A percentile compares a stretch with the other conserved stretches of the same genome.
phyloP scores from a whole-genome alignment of 1,140 invertebrate species.

The Micrasema minimum region DNA sequence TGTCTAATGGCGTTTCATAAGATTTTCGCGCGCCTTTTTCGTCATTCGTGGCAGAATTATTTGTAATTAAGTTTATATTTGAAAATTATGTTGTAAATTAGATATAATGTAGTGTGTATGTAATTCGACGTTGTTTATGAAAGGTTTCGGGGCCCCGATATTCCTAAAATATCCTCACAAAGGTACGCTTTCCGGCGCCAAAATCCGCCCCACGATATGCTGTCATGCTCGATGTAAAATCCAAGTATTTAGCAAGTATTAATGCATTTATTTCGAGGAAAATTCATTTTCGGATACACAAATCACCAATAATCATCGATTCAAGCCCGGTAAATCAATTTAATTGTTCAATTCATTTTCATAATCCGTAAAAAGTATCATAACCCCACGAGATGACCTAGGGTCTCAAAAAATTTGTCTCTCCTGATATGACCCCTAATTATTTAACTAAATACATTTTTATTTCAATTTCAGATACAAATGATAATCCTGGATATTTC shows the following conservation, averaged over 20 bases:
- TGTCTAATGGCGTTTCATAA: conserved; percentile 67
- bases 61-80: conserved; percentile 1
- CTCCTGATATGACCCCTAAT: not conserved
- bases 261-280: conserved; percentile 16
- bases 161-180: not conserved
- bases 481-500: not conserved
- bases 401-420: not conserved
- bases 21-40: conserved; percentile 67
- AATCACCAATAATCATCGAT: not conserved
- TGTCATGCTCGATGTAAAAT: conserved; percentile 36
- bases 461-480: conserved; percentile 14
- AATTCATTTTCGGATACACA: conserved; percentile 5
- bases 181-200: conserved; percentile 38
- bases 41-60: conserved; percentile 63
- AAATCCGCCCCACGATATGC: conserved; percentile 34
- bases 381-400: conserved; percentile 32
- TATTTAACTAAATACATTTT: conserved; percentile 13
- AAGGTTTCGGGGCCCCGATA: not conserved
- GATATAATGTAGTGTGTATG: not conserved
- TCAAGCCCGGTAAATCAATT: conserved; percentile 1
- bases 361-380: conserved; percentile 12
- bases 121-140: conserved; percentile 5
- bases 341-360: conserved; percentile 18
- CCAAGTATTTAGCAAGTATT: conserved; percentile 13
- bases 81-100: not conserved